Base-by-base conservation (phyloP, 2,888 invertebrate genomes). In the Spialia ferax region DNA sequence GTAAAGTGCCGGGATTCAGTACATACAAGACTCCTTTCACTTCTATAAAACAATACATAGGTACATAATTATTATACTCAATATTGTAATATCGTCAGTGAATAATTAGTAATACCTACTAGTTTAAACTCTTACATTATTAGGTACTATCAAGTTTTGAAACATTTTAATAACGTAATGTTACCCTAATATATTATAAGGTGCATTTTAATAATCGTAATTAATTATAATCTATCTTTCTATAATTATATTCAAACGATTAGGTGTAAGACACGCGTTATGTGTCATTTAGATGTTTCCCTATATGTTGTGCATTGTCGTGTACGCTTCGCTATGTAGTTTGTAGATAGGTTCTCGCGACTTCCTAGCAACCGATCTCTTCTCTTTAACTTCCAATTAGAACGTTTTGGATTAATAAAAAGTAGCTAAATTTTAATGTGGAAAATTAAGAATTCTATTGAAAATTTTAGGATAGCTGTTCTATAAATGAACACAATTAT, bases 321-420 rank as follows among this genome's bases (percentile, higher is more conserved):
- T 89, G 87, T 88, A 87, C 85, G 92, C 90, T 91, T 90, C 80
- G 89, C 89, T 80, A 78, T 73, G 86, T 91, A 91, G 85, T 85
- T 87, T 82, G 85, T 92, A 92, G 92, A 86, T 91, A 91, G 92
- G 91, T 88, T 87, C 83, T 84, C 86, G 89, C 88, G 85, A 90
- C 93, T 92, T 92, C 92, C 93, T 90, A 90, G 86, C 84, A 89
- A 90, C 85, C 79, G 82, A 88, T 82, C 86, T 88, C 90, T 91
- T 90, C 89, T 91, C 82, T 80, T 80, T 81, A 86, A 85, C 92
- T 92, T 92, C 92, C 92, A 92, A 79, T 89, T 91, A 90, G 88
- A 84, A 78, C 77, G 78, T 85, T 55, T 89, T 83, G 83, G 81
- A 85, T 82, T 82, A 81, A 85, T 78, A 76, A 79, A 76, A 79